These are phyloP conservation scores for Harpalus rubripes DNA, from an alignment of 2,888 invertebrate genomes.

Conservation along the genomic window DNA sequence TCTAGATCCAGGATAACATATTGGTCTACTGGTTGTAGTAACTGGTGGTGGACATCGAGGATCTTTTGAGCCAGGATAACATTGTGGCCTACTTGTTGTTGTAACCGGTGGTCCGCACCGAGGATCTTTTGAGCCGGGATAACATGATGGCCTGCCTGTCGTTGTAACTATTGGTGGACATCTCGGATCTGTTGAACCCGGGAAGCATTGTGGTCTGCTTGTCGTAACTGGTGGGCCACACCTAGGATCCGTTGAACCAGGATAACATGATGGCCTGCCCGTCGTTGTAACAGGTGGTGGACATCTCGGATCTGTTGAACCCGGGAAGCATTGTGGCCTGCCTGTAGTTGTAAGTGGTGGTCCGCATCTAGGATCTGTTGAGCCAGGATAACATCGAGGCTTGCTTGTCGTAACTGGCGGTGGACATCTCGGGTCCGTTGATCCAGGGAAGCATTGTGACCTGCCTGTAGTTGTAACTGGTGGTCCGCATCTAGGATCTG, in stretches of 20 bases:
- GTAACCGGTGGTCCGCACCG: slow-evolving; percentile 69
- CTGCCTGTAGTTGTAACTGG: slow-evolving; percentile 64
- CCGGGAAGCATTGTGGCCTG: slow-evolving; percentile 71
- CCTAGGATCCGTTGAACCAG: slow-evolving; percentile 68
- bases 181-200: slow-evolving; percentile 73
- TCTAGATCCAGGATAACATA: slow-evolving; percentile 59
- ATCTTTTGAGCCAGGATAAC: slow-evolving; percentile 67
- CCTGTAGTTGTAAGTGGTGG: slow-evolving; percentile 13
- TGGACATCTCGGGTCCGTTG: slow-evolving; percentile 68
- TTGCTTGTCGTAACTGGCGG: slow-evolving; percentile 61
- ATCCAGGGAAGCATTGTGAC: slow-evolving; percentile 71
- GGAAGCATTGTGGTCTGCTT: slow-evolving; percentile 73
- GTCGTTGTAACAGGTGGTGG: slow-evolving; percentile 68
- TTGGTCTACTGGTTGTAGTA: slow-evolving; percentile 59
- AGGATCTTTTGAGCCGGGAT: slow-evolving; percentile 73
- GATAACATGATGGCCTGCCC: slow-evolving; percentile 70
- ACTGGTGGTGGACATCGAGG: slow-evolving; percentile 56
- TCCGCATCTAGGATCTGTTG: slow-evolving; percentile 69
- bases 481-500: slow-evolving; percentile 72
- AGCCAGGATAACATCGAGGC: slow-evolving; percentile 71
- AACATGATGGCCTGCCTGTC: slow-evolving; percentile 72
- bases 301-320: slow-evolving; percentile 71
- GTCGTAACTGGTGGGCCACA: not conserved
- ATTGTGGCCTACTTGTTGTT: slow-evolving; percentile 67
- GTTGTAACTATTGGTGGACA: slow-evolving; percentile 69